Percentiles rank a stretch among this genome's conserved stretches.
These are phyloP conservation scores for Oikopleura dioica DNA, from an alignment of 23 tunicate genomes.

Conservation along the genomic window DNA sequence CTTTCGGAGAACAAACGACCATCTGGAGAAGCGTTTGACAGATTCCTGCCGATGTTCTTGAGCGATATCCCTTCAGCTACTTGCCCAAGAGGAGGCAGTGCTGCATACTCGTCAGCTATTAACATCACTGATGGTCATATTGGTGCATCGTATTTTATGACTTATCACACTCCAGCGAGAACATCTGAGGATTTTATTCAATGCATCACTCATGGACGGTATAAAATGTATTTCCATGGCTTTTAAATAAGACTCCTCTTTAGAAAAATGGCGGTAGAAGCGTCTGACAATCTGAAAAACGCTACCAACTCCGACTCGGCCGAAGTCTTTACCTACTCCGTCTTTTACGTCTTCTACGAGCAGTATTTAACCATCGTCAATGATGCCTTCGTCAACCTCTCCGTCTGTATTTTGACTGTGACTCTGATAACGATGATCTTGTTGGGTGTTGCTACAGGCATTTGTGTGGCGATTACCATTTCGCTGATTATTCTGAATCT, in stretches of 20 bases:
- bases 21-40: background rate
- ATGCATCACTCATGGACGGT: background rate
- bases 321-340: conserved; percentile 16
- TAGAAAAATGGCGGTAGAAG: background rate
- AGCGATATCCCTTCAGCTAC: background rate
- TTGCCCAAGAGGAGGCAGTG: conserved; percentile 41
- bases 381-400: conserved; percentile 36
- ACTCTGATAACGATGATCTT: conserved; percentile 43
- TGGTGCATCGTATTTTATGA: conserved; percentile 43
- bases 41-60: background rate
- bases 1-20: background rate
- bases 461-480: conserved; percentile 47
- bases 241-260: background rate
- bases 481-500: conserved; percentile 76
- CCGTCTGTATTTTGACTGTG: conserved; percentile 63
- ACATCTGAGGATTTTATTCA: conserved; percentile 39
- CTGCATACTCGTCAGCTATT: conserved; percentile 75
- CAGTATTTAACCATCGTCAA: conserved; percentile 68
- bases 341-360: conserved; percentile 89
- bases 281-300: background rate
- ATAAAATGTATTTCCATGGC: too few species aligned
- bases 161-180: conserved; percentile 71
- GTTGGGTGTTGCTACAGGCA: conserved; percentile 68
- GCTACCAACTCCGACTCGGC: background rate
- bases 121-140: conserved; percentile 25